Base-by-base conservation (phyloP, 2,113 vertebrate genomes). In the Crotalus horridus region DNA sequence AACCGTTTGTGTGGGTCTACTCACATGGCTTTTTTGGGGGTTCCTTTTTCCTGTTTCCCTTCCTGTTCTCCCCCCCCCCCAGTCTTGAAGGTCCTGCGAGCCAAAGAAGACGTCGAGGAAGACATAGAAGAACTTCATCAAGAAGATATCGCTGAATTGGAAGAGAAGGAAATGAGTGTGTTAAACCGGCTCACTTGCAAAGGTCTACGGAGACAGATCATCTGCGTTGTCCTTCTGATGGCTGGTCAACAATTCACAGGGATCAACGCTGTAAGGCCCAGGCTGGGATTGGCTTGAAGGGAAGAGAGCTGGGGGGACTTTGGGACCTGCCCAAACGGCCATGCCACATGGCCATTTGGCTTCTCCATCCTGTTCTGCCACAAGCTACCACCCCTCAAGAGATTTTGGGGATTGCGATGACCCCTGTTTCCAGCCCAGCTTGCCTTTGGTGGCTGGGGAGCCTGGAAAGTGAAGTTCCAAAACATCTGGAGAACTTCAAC, bases 241-340 rank as follows among this genome's bases (percentile, higher is more conserved):
- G 98, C 97, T 92, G 99, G 99, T 51, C 99, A 99, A 96, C 99
- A 99, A 98, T 98, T 99, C 94, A 99, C 99, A 0, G 99, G 99
- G 9, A 93, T 99, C 93, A 99, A 98, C 0, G 98, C 94, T 90
- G 99, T 99, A 97, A 95, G 98, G 46, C 11, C 6, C 11, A 48
- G 85, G 46, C 86, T 53, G 86, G 24, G 48, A 4, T 6, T 53
- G 12, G 11, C 17, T 39, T 53, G 46, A 26, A 21, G 46, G 43
- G 48, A 51, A 24, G 10, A 10, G 12, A 88, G 13, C 3, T 0
- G 26, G 69, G 33, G 17, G 33, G 33, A 39, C 17, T 21, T 9
- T 7, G 11, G 29, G 29, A 5, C 29, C 11, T 69, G 29, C 61
- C 29, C 12, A 12, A n/a, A n/a, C 0, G 20, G 56, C 56, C 56